phyloP scores from a whole-genome alignment of 2,888 invertebrate species.

The Odontocolon sp. region DNA sequence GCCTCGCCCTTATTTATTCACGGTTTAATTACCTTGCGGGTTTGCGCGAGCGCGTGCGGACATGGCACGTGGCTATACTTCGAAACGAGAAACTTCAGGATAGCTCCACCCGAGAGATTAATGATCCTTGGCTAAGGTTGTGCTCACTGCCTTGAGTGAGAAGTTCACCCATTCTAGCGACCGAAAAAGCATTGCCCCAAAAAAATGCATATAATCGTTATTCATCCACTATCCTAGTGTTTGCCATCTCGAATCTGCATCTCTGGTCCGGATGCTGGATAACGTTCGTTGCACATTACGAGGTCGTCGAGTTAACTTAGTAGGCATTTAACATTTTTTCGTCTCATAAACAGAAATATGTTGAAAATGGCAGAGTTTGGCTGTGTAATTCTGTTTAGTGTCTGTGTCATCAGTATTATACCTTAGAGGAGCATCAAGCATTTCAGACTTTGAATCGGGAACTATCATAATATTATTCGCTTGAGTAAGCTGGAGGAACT shows the following conservation, averaged over 20 bases:
- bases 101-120: conserved; percentile 63
- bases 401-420: too few relatives aligned
- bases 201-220: conserved; percentile 56
- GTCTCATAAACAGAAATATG: too few relatives aligned
- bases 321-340: too few relatives aligned
- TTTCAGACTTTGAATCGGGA: too few relatives aligned
- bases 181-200: neutral
- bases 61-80: conserved; percentile 65
- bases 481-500: too few relatives aligned
- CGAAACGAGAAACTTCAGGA: conserved; percentile 77
- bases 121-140: conserved; percentile 71
- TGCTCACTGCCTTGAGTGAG: conserved; percentile 56
- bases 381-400: too few relatives aligned
- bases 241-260: neutral
- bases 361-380: too few relatives aligned
- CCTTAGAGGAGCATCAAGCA: too few relatives aligned
- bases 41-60: conserved; percentile 34
- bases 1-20: conserved; percentile 78
- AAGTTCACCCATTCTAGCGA: conserved; percentile 31
- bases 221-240: conserved; percentile 32
- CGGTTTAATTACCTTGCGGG: conserved; percentile 78
- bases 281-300: conserved; percentile 15
- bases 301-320: neutral
- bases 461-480: too few relatives aligned
- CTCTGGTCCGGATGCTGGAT: neutral